Evolutionary conservation across 1,140 invertebrate species (phyloP), one percentile per base, ranked within the genome.

Genomic region (Chelonus insularis): DNA sequence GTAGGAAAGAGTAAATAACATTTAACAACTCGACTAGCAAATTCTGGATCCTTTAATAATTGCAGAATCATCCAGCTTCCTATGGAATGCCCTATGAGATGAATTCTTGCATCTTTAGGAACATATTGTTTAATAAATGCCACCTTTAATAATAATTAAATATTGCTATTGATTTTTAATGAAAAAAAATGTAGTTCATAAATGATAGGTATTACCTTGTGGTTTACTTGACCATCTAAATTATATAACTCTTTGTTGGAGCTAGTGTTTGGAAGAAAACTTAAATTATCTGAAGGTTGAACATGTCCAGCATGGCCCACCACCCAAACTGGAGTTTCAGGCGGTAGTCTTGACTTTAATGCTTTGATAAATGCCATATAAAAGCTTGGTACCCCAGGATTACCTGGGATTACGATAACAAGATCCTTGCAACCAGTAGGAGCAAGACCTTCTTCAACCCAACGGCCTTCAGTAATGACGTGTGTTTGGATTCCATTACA

Each of bases 51-150:
- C 65, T 90, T 85, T 3, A 95, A 67, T 14, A 94, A 69, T 66
- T 94, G 86, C n/a, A 93, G 72, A 60, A 86, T 84, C 63, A 94
- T 88, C 84, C 93, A 92, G 62, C 86, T 83, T 1, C 93, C 93
- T 69, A 95, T 90, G 0, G 93, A 95, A 83, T 95, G 93, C 1
- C 90, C 92, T 64, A 95, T 84, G 0, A 94, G 68, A 76, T 92
- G 86, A 2, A 96, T 71, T 68, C 84, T 85, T 0, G 85, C 83
- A 75, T 88, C 80, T 34, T 80, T 65, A 4, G 92, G 90, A 55
- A 93, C 80, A 69, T 88, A 88, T 59, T 87, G 83, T 58, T 86
- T 81, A 39, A 95, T 87, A 75, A 95, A 94, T 43, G 86, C 83
- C 9, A 86, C 67, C 84, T 86, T 25, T n/a, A 29, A 25, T 7